phyloP scores from a whole-genome alignment of 2,113 vertebrate genomes.

The Vidua macroura region DNA sequence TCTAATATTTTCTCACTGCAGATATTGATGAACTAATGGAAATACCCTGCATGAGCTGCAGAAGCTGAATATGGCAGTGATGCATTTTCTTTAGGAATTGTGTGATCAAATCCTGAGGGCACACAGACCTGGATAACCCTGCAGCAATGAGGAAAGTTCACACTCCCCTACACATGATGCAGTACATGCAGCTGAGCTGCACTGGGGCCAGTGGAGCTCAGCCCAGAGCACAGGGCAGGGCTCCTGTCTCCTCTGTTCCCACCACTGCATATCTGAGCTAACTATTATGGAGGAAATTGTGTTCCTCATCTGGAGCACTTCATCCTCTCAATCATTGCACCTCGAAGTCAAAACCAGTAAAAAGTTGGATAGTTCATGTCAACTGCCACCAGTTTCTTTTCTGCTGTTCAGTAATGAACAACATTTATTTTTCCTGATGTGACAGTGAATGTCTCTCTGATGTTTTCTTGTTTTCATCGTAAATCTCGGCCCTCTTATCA shows the following conservation, averaged over 20 bases:
- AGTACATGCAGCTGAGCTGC: not conserved
- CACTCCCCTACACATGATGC: not conserved
- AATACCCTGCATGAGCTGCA: not conserved
- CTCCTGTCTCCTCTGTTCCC: not conserved
- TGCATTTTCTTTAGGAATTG: not conserved
- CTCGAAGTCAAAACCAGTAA: not conserved
- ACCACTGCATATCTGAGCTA: fast-evolving
- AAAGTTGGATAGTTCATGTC: not conserved
- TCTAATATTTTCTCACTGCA: not conserved
- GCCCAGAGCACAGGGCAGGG: not conserved
- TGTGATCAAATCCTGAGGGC: not conserved
- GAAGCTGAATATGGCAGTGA: not conserved
- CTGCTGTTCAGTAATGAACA: not conserved
- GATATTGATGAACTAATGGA: not conserved
- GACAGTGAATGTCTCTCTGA: not conserved
- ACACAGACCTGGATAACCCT: not conserved
- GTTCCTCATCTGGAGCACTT: not conserved
- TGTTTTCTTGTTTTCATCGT: not conserved
- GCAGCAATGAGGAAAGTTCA: not conserved
- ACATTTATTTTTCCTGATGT: not conserved
- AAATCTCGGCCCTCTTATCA: not conserved
- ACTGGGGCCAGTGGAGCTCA: not conserved
- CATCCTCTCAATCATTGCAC: not conserved
- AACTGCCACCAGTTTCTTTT: not conserved
- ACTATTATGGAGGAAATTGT: not conserved